Evolutionary conservation across 2,113 vertebrate genomes (phyloP).

Genomic region (Scolopax mira): DNA sequence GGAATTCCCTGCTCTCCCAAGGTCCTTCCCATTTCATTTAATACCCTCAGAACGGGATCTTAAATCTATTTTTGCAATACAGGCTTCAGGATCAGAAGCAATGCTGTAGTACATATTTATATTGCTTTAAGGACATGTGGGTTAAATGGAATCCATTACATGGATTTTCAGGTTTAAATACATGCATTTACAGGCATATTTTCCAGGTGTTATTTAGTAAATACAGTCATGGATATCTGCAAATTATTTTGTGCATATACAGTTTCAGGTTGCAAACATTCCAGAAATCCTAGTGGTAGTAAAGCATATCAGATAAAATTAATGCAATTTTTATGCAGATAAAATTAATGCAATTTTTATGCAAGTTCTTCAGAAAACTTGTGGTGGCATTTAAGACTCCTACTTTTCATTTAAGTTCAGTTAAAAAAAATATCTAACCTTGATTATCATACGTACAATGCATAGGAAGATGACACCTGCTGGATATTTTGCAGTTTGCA

Average conservation of each 20-base stretch:
- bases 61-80: not conserved
- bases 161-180: not conserved
- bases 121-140: not conserved
- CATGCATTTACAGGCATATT: not conserved
- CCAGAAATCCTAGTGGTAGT: not conserved
- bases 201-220: not conserved
- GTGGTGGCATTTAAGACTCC: not conserved
- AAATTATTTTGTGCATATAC: not conserved
- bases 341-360: not conserved
- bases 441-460: not conserved
- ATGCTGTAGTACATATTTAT: not conserved
- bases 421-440: not conserved
- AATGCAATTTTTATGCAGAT: not conserved
- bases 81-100: not conserved
- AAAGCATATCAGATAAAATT: not conserved
- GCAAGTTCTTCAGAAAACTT: not conserved
- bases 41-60: not conserved
- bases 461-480: slow-evolving; percentile 19
- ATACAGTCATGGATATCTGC: not conserved
- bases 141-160: not conserved
- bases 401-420: not conserved
- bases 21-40: not conserved
- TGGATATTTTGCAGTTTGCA: not conserved
- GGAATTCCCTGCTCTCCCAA: not conserved
- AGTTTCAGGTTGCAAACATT: not conserved